phyloP scores from a whole-genome alignment of 2,888 invertebrate species.

The Muscina levida region DNA sequence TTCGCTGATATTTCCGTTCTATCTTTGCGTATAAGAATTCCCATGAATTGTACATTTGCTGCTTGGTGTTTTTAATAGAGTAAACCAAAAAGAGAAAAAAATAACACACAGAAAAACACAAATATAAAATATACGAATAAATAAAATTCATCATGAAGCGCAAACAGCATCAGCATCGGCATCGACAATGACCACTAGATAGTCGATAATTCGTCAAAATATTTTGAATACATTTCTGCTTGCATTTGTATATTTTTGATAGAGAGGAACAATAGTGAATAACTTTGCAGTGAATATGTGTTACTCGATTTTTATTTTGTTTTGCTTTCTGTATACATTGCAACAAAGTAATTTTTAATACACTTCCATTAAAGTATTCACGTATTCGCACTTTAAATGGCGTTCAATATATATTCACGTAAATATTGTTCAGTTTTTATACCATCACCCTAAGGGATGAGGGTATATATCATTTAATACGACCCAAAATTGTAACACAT shows the following conservation, averaged over 20 bases:
- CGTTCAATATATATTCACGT: too few relatives aligned
- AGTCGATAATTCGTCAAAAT: slow-evolving; percentile 14
- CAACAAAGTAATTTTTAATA: too few relatives aligned
- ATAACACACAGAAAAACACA: too few relatives aligned
- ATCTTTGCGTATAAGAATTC: not conserved
- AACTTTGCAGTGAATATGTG: not conserved
- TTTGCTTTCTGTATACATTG: too few relatives aligned
- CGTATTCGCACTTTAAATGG: too few relatives aligned
- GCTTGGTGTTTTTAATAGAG: not conserved
- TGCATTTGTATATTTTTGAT: slow-evolving; percentile 3
- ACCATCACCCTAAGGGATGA: too few relatives aligned
- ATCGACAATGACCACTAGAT: not conserved
- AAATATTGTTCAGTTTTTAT: too few relatives aligned
- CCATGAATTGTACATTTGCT: slow-evolving; percentile 4
- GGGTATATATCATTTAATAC: too few relatives aligned
- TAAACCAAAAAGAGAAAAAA: too few relatives aligned
- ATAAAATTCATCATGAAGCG: not conserved
- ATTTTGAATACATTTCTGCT: slow-evolving; percentile 6
- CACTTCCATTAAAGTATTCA: too few relatives aligned
- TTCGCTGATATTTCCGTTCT: too few relatives aligned
- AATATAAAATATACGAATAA: slow-evolving; percentile 1
- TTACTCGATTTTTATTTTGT: not conserved
- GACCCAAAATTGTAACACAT: too few relatives aligned
- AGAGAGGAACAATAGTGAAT: not conserved
- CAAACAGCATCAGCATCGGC: not conserved